Percentiles rank a stretch among this genome's conserved stretches.
Conservation (phyloP, 2,113 vertebrate genomes). For the Oophaga pumilio region DNA sequence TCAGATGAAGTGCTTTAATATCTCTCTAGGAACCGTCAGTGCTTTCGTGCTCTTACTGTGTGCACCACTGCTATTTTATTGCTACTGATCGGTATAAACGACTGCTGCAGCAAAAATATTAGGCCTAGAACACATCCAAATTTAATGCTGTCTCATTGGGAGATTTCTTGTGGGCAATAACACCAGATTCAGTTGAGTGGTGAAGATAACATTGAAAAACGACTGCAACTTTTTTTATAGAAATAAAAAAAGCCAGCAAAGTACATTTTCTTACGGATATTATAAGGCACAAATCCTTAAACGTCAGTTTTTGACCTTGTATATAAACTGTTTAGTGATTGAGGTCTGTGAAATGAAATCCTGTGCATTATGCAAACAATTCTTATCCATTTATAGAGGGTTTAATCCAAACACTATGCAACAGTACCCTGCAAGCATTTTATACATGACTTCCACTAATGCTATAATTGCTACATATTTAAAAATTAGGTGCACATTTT, state of each 20-base stretch:
- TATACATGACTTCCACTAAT: no score
- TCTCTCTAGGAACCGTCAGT: constrained; percentile 13
- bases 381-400: no score
- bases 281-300: neutral
- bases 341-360: neutral
- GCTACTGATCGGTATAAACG: neutral
- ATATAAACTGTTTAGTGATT: neutral
- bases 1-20: constrained; percentile 42
- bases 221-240: neutral
- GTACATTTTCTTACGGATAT: neutral
- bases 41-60: constrained; percentile 20
- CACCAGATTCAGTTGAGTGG: neutral
- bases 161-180: constrained; percentile 28
- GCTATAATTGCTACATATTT: no score
- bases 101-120: constrained; percentile 23
- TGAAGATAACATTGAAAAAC: constrained; percentile 8
- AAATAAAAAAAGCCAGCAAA: neutral
- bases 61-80: constrained; percentile 37
- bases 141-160: constrained; percentile 19
- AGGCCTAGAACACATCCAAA: neutral
- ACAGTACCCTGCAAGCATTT: no score
- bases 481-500: no score
- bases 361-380: neutral
- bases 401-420: no score
- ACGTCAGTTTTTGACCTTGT: constrained; percentile 6